Percentiles rank a stretch among this genome's conserved stretches.
Conservation (phyloP, 1,140 invertebrate species). For the Magallana ariakensis region DNA sequence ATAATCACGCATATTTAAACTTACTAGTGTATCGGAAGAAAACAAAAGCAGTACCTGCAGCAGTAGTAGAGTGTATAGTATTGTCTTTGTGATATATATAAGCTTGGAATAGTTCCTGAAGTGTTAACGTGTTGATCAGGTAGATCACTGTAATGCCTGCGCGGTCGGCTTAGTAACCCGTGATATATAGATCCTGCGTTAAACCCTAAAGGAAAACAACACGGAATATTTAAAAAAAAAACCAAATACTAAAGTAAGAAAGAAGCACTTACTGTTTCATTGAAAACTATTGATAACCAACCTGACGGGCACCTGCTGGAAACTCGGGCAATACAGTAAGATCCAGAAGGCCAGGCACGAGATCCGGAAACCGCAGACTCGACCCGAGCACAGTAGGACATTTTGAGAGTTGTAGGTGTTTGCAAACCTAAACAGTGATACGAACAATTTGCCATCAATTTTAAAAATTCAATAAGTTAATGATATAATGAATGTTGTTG, state of each 20-base stretch:
- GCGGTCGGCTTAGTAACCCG: neutral
- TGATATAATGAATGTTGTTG: too few species aligned
- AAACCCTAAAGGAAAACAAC: neutral
- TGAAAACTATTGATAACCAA: neutral
- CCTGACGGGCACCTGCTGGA: neutral
- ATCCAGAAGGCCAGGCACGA: neutral
- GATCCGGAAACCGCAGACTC: neutral
- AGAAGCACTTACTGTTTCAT: neutral
- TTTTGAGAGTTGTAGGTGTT: neutral
- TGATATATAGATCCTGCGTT: neutral
- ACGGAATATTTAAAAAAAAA: too few species aligned
- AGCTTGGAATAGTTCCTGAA: neutral
- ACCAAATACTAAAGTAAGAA: too few species aligned
- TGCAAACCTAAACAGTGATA: neutral
- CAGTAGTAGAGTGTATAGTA: neutral
- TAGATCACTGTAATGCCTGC: neutral
- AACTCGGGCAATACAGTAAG: slow-evolving; percentile 13
- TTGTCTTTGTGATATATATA: neutral
- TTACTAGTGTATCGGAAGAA: neutral
- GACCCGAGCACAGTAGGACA: neutral
- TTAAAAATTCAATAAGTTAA: too few species aligned
- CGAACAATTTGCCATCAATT: too few species aligned
- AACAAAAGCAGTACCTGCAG: neutral
- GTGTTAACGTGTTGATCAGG: neutral
- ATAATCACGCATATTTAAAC: too few species aligned